Evolutionary conservation across 2,113 vertebrate species (phyloP).

Genomic region (Neoarius graeffei): DNA sequence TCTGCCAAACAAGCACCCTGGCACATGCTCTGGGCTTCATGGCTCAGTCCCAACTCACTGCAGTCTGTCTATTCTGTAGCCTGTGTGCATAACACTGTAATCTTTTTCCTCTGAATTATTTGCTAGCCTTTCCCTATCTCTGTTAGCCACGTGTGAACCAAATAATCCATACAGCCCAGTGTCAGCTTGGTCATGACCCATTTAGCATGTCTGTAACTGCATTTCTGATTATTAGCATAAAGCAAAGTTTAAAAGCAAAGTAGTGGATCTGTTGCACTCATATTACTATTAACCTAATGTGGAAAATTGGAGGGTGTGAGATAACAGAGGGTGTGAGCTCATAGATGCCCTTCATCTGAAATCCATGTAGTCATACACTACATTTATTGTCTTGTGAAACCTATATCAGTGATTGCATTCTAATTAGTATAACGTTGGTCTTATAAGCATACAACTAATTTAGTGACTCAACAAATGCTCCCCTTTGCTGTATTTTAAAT

Average conservation of each 20-base stretch:
- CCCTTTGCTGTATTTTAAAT: background rate
- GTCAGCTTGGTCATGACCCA: background rate
- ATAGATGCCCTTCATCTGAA: background rate
- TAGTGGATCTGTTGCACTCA: background rate
- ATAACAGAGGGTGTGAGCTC: slow-evolving; percentile 3
- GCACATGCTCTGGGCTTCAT: slow-evolving; percentile 2
- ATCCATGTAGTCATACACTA: background rate
- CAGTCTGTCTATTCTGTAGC: slow-evolving; percentile 29
- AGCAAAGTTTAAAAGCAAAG: slow-evolving; percentile 43
- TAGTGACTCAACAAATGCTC: background rate
- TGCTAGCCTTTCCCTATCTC: background rate
- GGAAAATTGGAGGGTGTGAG: background rate
- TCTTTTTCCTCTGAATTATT: slow-evolving; percentile 17
- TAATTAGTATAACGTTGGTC: background rate
- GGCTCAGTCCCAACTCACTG: slow-evolving; percentile 8
- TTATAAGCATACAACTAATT: background rate
- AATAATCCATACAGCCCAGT: background rate
- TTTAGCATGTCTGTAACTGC: slow-evolving; percentile 53
- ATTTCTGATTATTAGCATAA: slow-evolving; percentile 63
- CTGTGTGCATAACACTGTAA: slow-evolving; percentile 6
- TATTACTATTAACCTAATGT: background rate
- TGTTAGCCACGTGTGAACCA: background rate
- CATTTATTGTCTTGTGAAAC: background rate
- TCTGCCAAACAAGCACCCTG: slow-evolving; percentile 23
- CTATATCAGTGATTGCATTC: background rate